Percentiles rank a stretch among this genome's conserved stretches.
phyloP scores from a whole-genome alignment of 1,140 invertebrate species.

The Drosophila novamexicana region DNA sequence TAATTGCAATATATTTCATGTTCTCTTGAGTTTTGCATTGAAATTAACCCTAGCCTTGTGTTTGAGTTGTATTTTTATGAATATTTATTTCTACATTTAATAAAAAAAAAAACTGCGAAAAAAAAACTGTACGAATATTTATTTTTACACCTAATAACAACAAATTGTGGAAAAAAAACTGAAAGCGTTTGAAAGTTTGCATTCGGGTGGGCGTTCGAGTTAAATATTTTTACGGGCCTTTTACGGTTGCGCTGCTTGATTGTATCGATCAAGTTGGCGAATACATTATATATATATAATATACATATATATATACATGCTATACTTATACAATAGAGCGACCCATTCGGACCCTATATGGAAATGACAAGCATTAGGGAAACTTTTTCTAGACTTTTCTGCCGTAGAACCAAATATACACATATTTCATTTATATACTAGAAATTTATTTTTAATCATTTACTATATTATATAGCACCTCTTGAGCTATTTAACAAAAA shows the following conservation, averaged over 20 bases:
- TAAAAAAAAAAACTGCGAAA: constrained; percentile 47
- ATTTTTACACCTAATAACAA: constrained; percentile 69
- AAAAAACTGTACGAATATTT: constrained; percentile 40
- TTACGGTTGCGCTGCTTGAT: constrained; percentile 34
- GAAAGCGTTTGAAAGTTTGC: constrained; percentile 52
- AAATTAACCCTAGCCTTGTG: constrained; percentile 63
- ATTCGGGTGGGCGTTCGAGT: constrained; percentile 44
- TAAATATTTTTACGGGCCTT: constrained; percentile 22
- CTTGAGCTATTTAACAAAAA: no score
- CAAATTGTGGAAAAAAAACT: constrained; percentile 32
- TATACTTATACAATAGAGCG: not conserved
- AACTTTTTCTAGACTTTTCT: no score
- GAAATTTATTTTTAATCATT: no score
- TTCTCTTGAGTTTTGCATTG: constrained; percentile 56
- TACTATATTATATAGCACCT: no score
- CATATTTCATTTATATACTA: no score
- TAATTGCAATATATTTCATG: constrained; percentile 57
- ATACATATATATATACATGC: no score
- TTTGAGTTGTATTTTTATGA: constrained; percentile 54
- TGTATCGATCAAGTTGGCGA: constrained; percentile 47
- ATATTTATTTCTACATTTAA: constrained; percentile 72
- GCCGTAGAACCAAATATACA: no score
- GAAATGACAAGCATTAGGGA: no score
- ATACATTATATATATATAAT: not conserved
- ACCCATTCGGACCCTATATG: not conserved